Base-by-base conservation (phyloP, 30 jellyfish, hydroid and myxozoan species). In the Hydractinia symbiolongicarpus region DNA sequence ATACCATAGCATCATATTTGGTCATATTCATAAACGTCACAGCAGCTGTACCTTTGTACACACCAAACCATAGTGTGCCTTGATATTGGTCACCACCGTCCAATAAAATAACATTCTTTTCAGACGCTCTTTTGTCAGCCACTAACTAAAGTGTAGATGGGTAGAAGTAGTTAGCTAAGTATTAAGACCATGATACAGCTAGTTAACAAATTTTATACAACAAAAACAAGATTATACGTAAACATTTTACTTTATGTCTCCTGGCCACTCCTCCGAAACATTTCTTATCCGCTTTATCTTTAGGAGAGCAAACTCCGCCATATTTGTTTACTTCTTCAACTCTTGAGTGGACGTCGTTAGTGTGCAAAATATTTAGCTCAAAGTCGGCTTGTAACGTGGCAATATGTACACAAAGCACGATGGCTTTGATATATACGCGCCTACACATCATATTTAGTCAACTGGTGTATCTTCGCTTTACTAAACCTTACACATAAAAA, bases 221-320 rank as follows among this genome's bases (percentile, higher is more conserved):
- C 44, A 1, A 30, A 30, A 30, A 0, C 44, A 1, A 30, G 44
- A 30, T 30, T 30, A 30, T 30, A 30, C 2, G 44, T 30, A 30
- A 30, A 30, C 44, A 30, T 30, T 55, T 19, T 74, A 81, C 91
- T 13, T 94, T 86, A 60, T 79, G 89, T 71, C 97, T 57, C 77
- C 97, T 82, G 17, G 97, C 97, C 11, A 86, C 97, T 6, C 97
- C 97, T 10, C 97, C 97, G 68, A 61, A 91, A 79, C 97, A 91
- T 49, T 71, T 55, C 57, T 73, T 72, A 16, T 69, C 90, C 9
- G 73, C 67, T 0, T 73, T 76, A 30, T 82, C 91, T 61, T 76
- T 54, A 11, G 87, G 71, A 5, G 84, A 50, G 77, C 97, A 91
- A 7, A 62, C 79, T 49, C 96, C 96, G n/a, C 97, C 97, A 72